Conservation (phyloP, 1,140 invertebrate genomes). For the Drosophila ambigua region DNA sequence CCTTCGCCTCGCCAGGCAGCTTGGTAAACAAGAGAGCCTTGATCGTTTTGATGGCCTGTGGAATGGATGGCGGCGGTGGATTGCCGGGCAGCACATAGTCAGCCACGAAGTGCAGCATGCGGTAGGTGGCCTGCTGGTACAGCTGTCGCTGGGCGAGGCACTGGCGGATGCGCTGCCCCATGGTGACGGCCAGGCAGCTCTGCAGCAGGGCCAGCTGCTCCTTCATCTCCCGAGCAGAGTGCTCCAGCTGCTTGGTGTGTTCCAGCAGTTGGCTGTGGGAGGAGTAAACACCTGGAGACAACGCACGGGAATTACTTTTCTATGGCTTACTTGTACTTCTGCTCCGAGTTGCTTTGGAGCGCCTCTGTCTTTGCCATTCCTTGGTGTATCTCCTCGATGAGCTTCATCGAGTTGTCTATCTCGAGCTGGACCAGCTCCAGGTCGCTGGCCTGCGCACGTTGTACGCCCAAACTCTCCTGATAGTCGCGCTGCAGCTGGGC, state of each 20-base stretch:
- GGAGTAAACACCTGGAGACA: neutral
- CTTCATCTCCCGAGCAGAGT: slow-evolving; percentile 27
- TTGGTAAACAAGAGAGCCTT: slow-evolving; percentile 30
- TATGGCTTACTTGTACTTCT: slow-evolving; percentile 26
- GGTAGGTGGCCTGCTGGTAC: slow-evolving; percentile 65
- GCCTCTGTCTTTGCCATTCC: slow-evolving; percentile 22
- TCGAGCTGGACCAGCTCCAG: slow-evolving; percentile 22
- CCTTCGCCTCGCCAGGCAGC: too few species aligned
- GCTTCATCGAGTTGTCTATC: slow-evolving; percentile 15
- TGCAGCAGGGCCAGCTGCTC: slow-evolving; percentile 52
- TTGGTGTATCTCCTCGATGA: slow-evolving; percentile 30
- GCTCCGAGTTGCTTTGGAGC: slow-evolving; percentile 29
- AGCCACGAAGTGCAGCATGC: slow-evolving; percentile 68
- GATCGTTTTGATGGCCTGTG: slow-evolving; percentile 34
- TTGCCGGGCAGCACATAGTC: slow-evolving; percentile 65
- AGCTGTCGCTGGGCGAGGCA: slow-evolving; percentile 49
- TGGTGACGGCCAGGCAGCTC: slow-evolving; percentile 67
- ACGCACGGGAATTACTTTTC: too few species aligned
- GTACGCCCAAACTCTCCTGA: slow-evolving; percentile 37
- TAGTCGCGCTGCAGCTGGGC: slow-evolving; percentile 42
- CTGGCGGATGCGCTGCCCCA: slow-evolving; percentile 67
- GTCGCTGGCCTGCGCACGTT: slow-evolving; percentile 39
- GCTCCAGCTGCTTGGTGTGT: slow-evolving; percentile 28
- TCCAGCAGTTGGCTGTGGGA: slow-evolving; percentile 39
- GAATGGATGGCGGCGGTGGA: slow-evolving; percentile 27